Percentiles rank a stretch among this genome's conserved stretches.
These are phyloP conservation scores for Piscicola geometra DNA, from an alignment of 2,888 invertebrate species.

Conservation along the genomic window DNA sequence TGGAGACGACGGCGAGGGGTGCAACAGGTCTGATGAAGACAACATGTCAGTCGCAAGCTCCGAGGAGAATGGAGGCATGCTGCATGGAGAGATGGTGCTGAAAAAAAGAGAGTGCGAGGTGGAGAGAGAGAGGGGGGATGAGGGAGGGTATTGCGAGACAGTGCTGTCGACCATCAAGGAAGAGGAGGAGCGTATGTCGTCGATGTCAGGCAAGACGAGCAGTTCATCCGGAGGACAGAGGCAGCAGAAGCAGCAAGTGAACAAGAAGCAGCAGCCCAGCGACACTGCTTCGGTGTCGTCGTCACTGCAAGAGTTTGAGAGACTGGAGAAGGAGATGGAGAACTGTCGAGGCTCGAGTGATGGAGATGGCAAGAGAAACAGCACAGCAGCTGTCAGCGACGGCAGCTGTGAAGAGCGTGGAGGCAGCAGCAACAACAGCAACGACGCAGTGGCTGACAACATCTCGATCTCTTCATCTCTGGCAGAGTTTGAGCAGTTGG, in stretches of 20 bases:
- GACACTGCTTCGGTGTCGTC: conserved; percentile 72
- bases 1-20: neutral
- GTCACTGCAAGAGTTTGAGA: conserved; percentile 44
- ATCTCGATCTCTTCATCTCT: conserved; percentile 79
- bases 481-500: conserved; percentile 87
- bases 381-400: conserved; percentile 11
- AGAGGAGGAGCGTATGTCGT: conserved; percentile 39
- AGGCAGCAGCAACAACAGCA: conserved; percentile 13
- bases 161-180: conserved; percentile 39
- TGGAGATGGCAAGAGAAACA: neutral
- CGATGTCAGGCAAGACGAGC: conserved; percentile 36
- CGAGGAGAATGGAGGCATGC: neutral
- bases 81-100: neutral
- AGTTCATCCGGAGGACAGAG: conserved; percentile 34
- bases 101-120: no score
- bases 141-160: conserved; percentile 28
- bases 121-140: neutral
- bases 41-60: conserved; percentile 1
- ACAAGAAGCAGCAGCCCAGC: conserved; percentile 64
- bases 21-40: neutral
- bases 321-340: conserved; percentile 42
- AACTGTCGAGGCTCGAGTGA: conserved; percentile 37
- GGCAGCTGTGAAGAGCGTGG: neutral
- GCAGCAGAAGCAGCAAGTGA: conserved; percentile 19
- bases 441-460: conserved; percentile 63